phyloP scores from a whole-genome alignment of 2,888 invertebrate genomes.

The Heteropelma amictum region DNA sequence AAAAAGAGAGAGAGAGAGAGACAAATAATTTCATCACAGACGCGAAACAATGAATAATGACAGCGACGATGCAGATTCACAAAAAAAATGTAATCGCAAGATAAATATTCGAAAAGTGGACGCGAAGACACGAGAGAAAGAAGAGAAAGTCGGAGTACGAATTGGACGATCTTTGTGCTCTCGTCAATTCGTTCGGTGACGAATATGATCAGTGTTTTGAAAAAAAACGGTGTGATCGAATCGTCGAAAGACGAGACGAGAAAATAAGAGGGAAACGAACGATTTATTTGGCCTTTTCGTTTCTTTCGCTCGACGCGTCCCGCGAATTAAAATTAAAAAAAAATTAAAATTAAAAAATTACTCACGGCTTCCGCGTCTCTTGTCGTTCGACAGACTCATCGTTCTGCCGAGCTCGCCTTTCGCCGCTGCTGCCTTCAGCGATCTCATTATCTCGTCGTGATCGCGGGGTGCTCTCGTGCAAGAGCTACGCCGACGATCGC shows the following conservation, averaged over 20 bases:
- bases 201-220: no score
- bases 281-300: not conserved
- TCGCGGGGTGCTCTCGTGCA: conserved; percentile 86
- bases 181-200: no score
- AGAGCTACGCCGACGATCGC: conserved; percentile 89
- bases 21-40: conserved; percentile 18
- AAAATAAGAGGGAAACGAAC: not conserved
- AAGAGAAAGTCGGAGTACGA: conserved; percentile 12
- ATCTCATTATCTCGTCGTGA: conserved; percentile 90
- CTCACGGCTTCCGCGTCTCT: conserved; percentile 85
- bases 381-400: conserved; percentile 86
- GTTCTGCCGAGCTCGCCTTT: conserved; percentile 90
- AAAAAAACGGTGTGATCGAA: no score
- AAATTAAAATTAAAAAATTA: conserved; percentile 70
- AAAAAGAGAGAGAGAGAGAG: conserved; percentile 28
- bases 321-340: no score
- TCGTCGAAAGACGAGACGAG: no score
- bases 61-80: conserved; percentile 41
- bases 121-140: conserved; percentile 33
- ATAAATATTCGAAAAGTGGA: no score
- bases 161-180: no score
- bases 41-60: conserved; percentile 49
- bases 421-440: conserved; percentile 83
- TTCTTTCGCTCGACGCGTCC: conserved; percentile 24
- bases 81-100: conserved; percentile 10